Percentiles rank a stretch among this genome's conserved stretches.
Evolutionary conservation across 92 coral and sea anemone genomes (phyloP).

Genomic region (Chrysogorgia sp.): DNA sequence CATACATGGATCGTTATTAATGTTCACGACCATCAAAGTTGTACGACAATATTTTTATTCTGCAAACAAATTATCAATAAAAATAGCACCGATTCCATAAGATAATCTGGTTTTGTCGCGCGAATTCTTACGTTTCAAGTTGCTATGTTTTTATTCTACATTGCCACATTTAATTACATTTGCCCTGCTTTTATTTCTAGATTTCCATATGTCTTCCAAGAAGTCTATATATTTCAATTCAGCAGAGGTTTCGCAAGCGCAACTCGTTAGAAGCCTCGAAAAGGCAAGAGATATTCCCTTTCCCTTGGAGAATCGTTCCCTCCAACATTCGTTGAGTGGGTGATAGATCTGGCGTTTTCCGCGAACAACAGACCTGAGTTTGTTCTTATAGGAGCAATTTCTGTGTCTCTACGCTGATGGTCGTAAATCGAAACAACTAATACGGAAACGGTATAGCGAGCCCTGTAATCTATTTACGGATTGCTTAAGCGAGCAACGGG

Average conservation of each 20-base stretch:
- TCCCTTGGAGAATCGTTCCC: slow-evolving; percentile 9
- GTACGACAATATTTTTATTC: too few relatives aligned
- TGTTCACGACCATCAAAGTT: too few relatives aligned
- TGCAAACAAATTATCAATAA: too few relatives aligned
- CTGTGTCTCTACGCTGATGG: slow-evolving; percentile 31
- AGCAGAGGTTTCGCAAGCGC: not conserved
- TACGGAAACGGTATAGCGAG: slow-evolving; percentile 27
- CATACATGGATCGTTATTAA: too few relatives aligned
- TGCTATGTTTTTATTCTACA: too few relatives aligned
- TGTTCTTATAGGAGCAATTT: slow-evolving; percentile 13
- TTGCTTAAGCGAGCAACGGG: slow-evolving; percentile 40
- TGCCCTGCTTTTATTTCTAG: too few relatives aligned
- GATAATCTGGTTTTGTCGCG: too few relatives aligned
- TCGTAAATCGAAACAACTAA: slow-evolving; percentile 12
- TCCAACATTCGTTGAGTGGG: not conserved
- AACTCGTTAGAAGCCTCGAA: not conserved
- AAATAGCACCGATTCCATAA: too few relatives aligned
- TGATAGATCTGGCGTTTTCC: not conserved
- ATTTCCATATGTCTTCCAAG: too few relatives aligned
- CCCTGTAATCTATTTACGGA: slow-evolving; percentile 33
- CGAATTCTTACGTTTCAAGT: too few relatives aligned
- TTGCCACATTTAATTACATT: too few relatives aligned
- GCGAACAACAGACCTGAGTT: slow-evolving; percentile 25
- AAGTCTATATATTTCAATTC: not conserved
- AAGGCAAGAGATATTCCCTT: not conserved